Conservation (phyloP, 2,797 vertebrate genomes). For the Poecilia velifera region DNA sequence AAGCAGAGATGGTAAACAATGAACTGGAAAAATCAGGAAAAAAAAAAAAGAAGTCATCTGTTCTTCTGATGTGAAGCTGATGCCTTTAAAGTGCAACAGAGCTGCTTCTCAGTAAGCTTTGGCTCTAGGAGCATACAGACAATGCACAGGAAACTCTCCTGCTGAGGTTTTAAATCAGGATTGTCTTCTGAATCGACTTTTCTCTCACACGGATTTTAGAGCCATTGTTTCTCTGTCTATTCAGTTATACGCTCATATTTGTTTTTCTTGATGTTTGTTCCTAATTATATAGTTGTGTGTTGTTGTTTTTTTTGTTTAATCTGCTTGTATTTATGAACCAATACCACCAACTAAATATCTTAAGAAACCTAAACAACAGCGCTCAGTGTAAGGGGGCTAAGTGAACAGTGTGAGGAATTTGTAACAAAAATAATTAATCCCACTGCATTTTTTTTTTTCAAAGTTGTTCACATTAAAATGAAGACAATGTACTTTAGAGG, state of each 20-base stretch:
- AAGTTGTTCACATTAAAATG: not conserved
- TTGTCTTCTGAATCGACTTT: constrained; percentile 5
- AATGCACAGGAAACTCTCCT: not conserved
- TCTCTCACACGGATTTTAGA: constrained; percentile 11
- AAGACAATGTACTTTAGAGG: not conserved
- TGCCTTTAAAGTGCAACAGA: not conserved
- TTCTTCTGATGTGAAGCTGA: not conserved
- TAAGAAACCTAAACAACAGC: not conserved
- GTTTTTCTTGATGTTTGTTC: constrained; percentile 32
- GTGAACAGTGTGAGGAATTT: not conserved
- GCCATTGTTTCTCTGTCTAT: constrained; percentile 12
- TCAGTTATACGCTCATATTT: not conserved
- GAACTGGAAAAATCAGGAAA: not conserved
- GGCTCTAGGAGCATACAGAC: not conserved
- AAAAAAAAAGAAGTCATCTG: not conserved
- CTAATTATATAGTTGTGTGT: constrained; percentile 17
- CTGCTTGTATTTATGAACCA: not conserved
- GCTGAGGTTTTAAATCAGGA: constrained; percentile 2
- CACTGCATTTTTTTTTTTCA: not conserved
- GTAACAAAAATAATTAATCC: not conserved
- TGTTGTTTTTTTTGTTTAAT: not conserved
- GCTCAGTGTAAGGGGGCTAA: not conserved
- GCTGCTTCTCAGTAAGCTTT: not conserved
- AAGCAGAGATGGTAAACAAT: not conserved
- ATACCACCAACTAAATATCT: not conserved